Evolutionary conservation across 2,113 vertebrate genomes (phyloP), one percentile per base, ranked within the genome.

Genomic region (Pseudorectes ferrugineus): DNA sequence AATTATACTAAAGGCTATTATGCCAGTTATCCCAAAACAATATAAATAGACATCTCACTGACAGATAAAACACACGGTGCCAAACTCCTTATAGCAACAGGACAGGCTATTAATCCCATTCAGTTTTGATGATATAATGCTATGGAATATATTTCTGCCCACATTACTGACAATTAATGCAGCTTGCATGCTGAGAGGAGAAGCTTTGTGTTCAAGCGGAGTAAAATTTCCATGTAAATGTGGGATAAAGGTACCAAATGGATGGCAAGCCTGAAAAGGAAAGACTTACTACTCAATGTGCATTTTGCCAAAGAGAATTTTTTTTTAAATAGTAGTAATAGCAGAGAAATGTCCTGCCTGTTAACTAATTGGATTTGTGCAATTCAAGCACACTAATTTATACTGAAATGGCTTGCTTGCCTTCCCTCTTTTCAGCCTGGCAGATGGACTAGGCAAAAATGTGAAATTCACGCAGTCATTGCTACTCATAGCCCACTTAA

Each of bases 201-300:
- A 93, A 90, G 94, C 91, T 95, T 93, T 94, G 81, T 88, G 72
- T 94, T 88, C 92, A 82, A 92, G 57, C 72, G 90, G 90, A 96
- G 89, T 82, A 95, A 91, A 91, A 97, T 96, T 96, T 97, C 96
- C 95, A 97, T 97, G 91, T 92, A 96, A 96, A 97, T 96, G 91
- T 91, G 54, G 90, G 62, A 95, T 87, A 94, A 95, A 95, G 90
- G 91, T 92, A 96, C 91, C 85, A 96, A 96, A 95, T 79, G 81
- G 88, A 96, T 94, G 67, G 82, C 88, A 93, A 95, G 86, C 51
- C 85, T 90, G 85, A 92, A 96, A 97, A 96, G 75, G 89, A 93
- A 91, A 77, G 89, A 95, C 92, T 95, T 96, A 95, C 92, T 95
- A 89, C 81, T 74, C 26, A 21, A 38, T 16, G 5, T 55, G 93